phyloP scores from a whole-genome alignment of 2,113 vertebrate species.

The Percina caprodes region DNA sequence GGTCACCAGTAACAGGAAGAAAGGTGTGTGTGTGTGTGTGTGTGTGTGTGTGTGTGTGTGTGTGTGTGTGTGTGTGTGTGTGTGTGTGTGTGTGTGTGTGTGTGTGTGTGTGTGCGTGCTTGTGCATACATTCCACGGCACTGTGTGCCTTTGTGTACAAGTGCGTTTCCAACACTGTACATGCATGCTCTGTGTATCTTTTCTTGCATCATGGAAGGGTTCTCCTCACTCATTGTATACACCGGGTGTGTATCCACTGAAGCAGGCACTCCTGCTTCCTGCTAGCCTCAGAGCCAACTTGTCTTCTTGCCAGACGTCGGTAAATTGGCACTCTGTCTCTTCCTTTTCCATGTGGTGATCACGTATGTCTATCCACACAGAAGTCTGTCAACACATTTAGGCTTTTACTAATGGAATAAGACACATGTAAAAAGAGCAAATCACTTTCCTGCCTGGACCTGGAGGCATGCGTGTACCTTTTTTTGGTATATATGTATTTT shows the following conservation, averaged over 20 bases:
- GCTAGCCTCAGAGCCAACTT: conserved; percentile 65
- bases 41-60: too few species aligned
- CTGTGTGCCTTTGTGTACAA: neutral
- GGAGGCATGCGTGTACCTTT: neutral
- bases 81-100: too few species aligned
- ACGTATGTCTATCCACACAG: conserved; percentile 70
- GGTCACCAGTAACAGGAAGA: neutral
- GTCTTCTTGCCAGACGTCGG: conserved; percentile 68
- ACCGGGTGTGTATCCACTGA: conserved; percentile 67
- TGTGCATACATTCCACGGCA: neutral
- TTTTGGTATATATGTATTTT: conserved; percentile 6
- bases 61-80: too few species aligned
- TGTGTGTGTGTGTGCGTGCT: too few species aligned
- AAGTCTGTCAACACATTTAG: conserved; percentile 60
- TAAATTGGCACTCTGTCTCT: conserved; percentile 64
- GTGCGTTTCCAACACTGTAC: neutral
- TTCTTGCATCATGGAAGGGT: conserved; percentile 42
- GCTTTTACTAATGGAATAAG: conserved; percentile 49
- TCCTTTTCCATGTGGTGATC: conserved; percentile 77
- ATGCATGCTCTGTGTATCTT: neutral
- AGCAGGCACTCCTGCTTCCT: conserved; percentile 72
- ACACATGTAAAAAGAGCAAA: conserved; percentile 45
- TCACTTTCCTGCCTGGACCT: conserved; percentile 27
- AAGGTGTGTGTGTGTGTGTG: conserved; percentile 14
- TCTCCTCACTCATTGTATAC: conserved; percentile 37